These are phyloP conservation scores for Euthynnus affinis DNA, from an alignment of 2,797 vertebrate species.

Conservation along the genomic window DNA sequence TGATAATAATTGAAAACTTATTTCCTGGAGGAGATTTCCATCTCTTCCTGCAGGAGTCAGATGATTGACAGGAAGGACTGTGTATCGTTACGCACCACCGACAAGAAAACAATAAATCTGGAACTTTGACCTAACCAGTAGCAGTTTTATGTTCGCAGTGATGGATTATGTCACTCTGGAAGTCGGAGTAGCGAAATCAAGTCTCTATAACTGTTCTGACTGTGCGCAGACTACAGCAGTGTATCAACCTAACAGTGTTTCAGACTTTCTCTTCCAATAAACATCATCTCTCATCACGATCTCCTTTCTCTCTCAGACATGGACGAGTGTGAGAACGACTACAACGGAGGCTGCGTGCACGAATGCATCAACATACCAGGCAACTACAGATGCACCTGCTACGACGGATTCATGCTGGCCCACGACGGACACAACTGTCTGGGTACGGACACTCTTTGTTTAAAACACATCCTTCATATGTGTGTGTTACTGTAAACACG, in stretches of 20 bases:
- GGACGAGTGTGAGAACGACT: slow-evolving; percentile 98
- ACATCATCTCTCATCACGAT: neutral
- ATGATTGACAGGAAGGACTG: neutral
- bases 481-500: neutral
- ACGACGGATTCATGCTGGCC: slow-evolving; percentile 97
- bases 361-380: slow-evolving; percentile 99
- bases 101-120: slow-evolving; percentile 5
- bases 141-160: neutral
- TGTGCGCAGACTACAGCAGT: neutral
- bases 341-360: slow-evolving; percentile 96
- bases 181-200: neutral
- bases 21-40: neutral
- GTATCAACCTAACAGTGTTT: neutral
- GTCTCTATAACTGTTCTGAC: neutral
- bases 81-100: neutral
- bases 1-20: neutral
- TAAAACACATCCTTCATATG: neutral
- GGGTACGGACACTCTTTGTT: slow-evolving; percentile 84
- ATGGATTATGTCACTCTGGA: neutral
- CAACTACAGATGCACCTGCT: slow-evolving; percentile 98
- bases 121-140: neutral
- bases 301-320: slow-evolving; percentile 88
- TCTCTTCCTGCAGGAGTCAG: neutral
- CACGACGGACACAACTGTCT: slow-evolving; percentile 97
- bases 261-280: neutral